Evolutionary conservation across 53 echinoderm and acorn worm genomes (phyloP).

Genomic region (Stichopus horrens): DNA sequence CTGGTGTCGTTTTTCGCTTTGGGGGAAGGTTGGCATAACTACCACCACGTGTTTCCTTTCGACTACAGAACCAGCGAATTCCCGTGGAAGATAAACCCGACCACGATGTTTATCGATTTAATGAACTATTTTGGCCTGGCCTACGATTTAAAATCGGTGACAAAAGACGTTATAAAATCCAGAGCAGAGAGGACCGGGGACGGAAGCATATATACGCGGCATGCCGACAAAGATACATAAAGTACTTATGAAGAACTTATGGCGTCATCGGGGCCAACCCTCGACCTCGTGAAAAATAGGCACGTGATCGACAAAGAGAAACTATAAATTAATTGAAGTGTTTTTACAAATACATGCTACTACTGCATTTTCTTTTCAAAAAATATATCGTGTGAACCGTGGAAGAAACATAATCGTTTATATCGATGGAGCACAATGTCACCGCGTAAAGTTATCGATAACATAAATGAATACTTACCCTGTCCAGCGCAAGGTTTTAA

Average conservation of each 20-base stretch:
- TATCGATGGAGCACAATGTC: no score
- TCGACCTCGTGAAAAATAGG: no score
- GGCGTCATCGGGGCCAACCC: no score
- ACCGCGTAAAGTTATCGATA: no score
- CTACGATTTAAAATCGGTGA: constrained; percentile 30
- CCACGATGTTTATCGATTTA: constrained; percentile 44
- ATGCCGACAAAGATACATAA: background rate
- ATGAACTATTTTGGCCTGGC: constrained; percentile 40
- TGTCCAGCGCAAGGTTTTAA: no score
- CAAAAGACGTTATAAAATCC: constrained; percentile 32
- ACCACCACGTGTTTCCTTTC: constrained; percentile 54
- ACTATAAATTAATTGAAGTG: no score
- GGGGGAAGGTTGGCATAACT: constrained; percentile 57
- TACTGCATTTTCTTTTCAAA: no score
- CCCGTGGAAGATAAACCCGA: constrained; percentile 43
- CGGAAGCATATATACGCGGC: constrained; percentile 1
- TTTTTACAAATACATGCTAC: no score
- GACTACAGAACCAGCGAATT: constrained; percentile 51
- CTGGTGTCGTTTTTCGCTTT: constrained; percentile 38
- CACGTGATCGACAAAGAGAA: no score
- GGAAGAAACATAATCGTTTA: no score
- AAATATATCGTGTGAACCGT: no score
- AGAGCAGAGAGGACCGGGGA: constrained; percentile 39
- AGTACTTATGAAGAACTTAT: background rate
- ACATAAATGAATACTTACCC: no score